Conservation (phyloP, 2,797 vertebrate genomes). For the Acropternis orthonyx region DNA sequence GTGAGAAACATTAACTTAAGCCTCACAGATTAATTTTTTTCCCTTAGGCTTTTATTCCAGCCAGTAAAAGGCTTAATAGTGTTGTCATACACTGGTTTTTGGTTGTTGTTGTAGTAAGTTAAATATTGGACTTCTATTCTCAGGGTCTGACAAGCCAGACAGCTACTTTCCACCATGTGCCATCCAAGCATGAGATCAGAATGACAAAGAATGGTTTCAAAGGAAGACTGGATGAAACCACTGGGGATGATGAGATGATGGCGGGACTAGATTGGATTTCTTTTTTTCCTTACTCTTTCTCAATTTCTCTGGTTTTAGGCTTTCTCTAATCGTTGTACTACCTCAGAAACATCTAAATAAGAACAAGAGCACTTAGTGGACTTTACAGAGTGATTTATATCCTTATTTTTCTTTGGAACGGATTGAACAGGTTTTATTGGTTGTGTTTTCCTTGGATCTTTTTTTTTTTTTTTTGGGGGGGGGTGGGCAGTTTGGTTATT, state of each 20-base stretch:
- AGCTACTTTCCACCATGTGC: neutral
- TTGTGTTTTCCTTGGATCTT: neutral
- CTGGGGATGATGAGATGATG: neutral
- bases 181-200: neutral
- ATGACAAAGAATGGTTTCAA: neutral
- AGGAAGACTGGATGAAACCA: neutral
- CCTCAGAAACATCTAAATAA: neutral
- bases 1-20: neutral
- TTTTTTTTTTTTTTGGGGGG: neutral
- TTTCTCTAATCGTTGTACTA: neutral
- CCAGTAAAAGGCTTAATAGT: neutral
- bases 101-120: neutral
- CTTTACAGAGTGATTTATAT: neutral
- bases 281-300: neutral
- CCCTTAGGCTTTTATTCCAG: neutral
- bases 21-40: neutral
- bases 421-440: neutral
- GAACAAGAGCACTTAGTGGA: neutral
- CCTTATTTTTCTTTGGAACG: neutral
- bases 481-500: neutral
- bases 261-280: neutral
- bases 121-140: neutral
- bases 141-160: neutral
- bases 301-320: neutral
- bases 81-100: neutral